phyloP scores from a whole-genome alignment of 1,140 invertebrate species.

The Drosophila lini region DNA sequence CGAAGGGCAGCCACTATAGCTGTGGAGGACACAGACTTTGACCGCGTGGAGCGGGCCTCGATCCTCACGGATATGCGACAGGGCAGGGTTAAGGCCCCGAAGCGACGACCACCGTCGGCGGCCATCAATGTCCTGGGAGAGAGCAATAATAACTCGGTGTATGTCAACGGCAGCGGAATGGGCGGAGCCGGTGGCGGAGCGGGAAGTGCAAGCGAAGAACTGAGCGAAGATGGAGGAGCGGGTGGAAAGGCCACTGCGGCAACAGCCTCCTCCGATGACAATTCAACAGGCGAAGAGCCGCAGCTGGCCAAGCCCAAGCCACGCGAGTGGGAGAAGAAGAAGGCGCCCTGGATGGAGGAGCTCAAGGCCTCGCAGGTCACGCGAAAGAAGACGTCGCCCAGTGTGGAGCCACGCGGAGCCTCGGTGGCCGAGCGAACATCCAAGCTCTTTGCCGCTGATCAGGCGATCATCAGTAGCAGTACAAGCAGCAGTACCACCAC shows the following conservation, averaged over 20 bases:
- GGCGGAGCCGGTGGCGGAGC: constrained; percentile 23
- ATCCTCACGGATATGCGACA: constrained; percentile 87
- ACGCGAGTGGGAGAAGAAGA: constrained; percentile 87
- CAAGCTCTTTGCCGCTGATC: constrained; percentile 66
- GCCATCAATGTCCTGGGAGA: constrained; percentile 79
- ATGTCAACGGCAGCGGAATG: constrained; percentile 79
- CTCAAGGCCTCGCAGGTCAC: constrained; percentile 87
- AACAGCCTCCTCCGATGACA: constrained; percentile 66
- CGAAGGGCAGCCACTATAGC: constrained; percentile 73
- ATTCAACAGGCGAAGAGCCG: constrained; percentile 83
- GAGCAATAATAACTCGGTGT: constrained; percentile 81
- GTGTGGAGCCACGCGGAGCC: constrained; percentile 71
- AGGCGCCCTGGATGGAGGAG: constrained; percentile 89
- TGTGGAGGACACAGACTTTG: constrained; percentile 85
- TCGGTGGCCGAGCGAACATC: constrained; percentile 67
- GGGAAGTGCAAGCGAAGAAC: constrained; percentile 71
- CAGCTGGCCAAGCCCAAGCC: constrained; percentile 85
- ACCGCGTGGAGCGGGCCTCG: constrained; percentile 87
- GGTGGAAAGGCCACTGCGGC: constrained; percentile 25
- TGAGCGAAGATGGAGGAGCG: constrained; percentile 56
- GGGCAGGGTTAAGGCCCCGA: constrained; percentile 86
- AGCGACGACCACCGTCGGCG: constrained; percentile 86
- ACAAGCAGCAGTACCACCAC: constrained; percentile 60
- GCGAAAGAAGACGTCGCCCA: constrained; percentile 86
- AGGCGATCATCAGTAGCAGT: constrained; percentile 42